Base-by-base conservation (phyloP, 2,797 vertebrate genomes). In the Halcyon leucocephala region DNA sequence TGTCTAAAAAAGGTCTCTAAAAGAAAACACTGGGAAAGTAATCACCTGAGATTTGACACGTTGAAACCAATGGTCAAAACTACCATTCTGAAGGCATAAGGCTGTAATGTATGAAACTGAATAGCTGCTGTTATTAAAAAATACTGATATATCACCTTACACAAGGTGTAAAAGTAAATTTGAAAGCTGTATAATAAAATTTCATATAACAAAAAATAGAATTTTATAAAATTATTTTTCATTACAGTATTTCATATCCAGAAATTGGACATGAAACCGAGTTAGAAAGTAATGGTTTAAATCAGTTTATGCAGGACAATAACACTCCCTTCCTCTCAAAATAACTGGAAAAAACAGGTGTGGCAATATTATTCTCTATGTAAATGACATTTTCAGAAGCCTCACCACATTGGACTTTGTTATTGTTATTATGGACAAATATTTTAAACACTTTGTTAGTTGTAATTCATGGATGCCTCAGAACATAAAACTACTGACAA, bases 101-200 rank as follows among this genome's bases (percentile, higher is more conserved):
- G 13, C 35, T 66, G 22, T 89, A 91, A 78, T 21, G 9, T 20
- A 33, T 67, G 46, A 62, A 67, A 89, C 81, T 80, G 70, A 94
- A 84, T 52, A 89, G 42, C 37, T 92, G 33, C 31, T 84, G 12
- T 69, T 96, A 80, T 44, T 89, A 76, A 44, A 94, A 90, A 35
- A 80, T 71, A 52, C 31, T 86, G 74, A 97, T 96, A 90, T 95
- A 95, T 83, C 55, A 64, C 16, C 41, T 89, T 61, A 31, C 82
- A 4, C 62, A 95, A 93, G n/a, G n/a, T 48, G 51, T 65, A 95
- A 86, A 90, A 70, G 21, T 57, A 91, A 93, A 95, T 91, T 78
- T 33, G 94, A 93, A 94, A 77, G 49, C 60, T 49, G 16, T 7
- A 39, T 62, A 74, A 86, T 65, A 92, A 95, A 97, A 85, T 49